phyloP scores from a whole-genome alignment of 2,888 invertebrate genomes.

The Eupithecia centaureata region DNA sequence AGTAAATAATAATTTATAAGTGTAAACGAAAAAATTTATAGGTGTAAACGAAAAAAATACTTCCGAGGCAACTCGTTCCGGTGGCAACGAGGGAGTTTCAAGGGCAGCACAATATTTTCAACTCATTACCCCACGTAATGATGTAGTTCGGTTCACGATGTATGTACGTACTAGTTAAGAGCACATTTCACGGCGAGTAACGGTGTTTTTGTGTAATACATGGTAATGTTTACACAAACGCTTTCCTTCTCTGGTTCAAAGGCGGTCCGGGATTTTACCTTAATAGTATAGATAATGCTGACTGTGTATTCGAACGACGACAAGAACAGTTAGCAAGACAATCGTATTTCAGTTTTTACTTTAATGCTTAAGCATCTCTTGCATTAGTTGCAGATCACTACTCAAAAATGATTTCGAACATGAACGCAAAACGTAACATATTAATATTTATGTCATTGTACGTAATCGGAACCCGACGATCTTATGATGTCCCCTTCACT shows the following conservation, averaged over 20 bases:
- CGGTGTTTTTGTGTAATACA: not conserved
- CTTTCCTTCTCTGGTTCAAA: too few species aligned
- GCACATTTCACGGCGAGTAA: not conserved
- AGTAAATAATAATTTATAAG: not conserved
- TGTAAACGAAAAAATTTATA: not conserved
- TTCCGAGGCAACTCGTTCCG: not conserved
- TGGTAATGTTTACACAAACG: not conserved
- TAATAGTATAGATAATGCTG: too few species aligned
- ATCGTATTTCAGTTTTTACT: too few species aligned
- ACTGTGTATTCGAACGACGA: too few species aligned
- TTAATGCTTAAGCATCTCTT: too few species aligned
- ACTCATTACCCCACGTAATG: slow-evolving; percentile 15
- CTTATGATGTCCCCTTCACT: too few species aligned
- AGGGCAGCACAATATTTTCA: slow-evolving; percentile 23
- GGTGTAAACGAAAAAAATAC: not conserved
- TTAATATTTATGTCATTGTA: too few species aligned
- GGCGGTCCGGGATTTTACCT: too few species aligned
- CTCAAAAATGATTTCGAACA: too few species aligned
- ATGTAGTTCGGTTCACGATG: slow-evolving; percentile 1
- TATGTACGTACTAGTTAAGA: not conserved
- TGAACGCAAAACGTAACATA: too few species aligned
- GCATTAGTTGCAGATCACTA: too few species aligned
- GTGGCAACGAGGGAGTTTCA: slow-evolving; percentile 11
- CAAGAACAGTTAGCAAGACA: not conserved
- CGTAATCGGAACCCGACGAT: too few species aligned